Percentiles rank a stretch among this genome's conserved stretches.
phyloP scores from a whole-genome alignment of 2,113 vertebrate genomes.

The Pungitius pungitius region DNA sequence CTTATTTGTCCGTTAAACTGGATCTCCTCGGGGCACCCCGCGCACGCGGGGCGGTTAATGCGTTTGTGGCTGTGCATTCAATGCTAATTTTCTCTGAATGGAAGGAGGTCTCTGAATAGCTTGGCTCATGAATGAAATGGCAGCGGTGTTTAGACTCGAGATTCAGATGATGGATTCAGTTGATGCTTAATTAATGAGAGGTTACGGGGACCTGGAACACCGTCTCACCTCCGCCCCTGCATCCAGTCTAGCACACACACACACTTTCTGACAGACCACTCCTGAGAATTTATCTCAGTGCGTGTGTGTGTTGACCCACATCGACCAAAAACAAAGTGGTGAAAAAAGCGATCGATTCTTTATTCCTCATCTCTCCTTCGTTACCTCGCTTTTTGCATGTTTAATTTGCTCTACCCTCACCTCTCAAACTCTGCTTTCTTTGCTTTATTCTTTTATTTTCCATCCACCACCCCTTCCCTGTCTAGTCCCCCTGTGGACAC shows the following conservation, averaged over 20 bases:
- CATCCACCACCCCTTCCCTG: not conserved
- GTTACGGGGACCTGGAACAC: conserved; percentile 41
- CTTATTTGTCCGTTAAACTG: conserved; percentile 47
- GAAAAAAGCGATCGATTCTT: conserved; percentile 52
- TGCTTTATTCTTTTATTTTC: not conserved
- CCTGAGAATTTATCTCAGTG: not conserved
- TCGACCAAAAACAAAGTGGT: not conserved
- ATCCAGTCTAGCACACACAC: conserved; percentile 3
- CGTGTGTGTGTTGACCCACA: not conserved
- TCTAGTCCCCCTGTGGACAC: not conserved
- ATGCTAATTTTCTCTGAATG: conserved; percentile 38
- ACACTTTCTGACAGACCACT: conserved; percentile 11
- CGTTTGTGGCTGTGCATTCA: conserved; percentile 11
- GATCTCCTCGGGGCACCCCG: conserved; percentile 12
- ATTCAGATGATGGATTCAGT: conserved; percentile 26
- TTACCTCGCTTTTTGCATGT: not conserved
- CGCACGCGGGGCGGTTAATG: not conserved
- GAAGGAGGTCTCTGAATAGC: conserved; percentile 24
- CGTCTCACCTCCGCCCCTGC: conserved; percentile 37
- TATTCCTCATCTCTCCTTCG: conserved; percentile 19
- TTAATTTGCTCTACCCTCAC: conserved; percentile 25
- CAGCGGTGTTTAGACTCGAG: conserved; percentile 15
- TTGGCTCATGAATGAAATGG: conserved; percentile 50
- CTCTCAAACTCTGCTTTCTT: not conserved
- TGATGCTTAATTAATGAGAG: conserved; percentile 53